These are phyloP conservation scores for Gnathonemus longibarbis DNA, from an alignment of 2,113 vertebrate species.

Conservation along the genomic window DNA sequence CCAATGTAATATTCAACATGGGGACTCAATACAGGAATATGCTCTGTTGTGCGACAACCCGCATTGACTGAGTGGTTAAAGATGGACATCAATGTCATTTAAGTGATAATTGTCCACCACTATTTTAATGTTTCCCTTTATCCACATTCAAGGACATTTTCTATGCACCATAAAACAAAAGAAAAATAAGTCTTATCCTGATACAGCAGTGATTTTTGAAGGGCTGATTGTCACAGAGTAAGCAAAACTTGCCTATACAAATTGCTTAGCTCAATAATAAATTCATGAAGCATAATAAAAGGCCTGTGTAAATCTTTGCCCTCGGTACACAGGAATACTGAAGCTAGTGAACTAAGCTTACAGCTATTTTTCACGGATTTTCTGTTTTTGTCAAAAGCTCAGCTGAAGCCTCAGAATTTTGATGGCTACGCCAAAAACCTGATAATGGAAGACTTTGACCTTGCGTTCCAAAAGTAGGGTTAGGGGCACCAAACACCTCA, in stretches of 20 bases:
- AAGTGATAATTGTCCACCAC: not conserved
- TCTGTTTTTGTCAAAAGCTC: not conserved
- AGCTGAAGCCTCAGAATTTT: not conserved
- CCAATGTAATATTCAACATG: not conserved
- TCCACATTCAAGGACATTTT: not conserved
- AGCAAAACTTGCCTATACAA: not conserved
- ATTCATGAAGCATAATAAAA: not conserved
- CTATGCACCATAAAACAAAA: not conserved
- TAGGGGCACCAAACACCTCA: not conserved
- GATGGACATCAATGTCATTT: not conserved
- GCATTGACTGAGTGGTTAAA: not conserved
- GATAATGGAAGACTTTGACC: not conserved
- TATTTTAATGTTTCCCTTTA: not conserved
- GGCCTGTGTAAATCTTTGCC: not conserved
- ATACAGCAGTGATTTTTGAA: not conserved
- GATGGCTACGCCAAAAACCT: not conserved
- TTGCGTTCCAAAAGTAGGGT: not conserved
- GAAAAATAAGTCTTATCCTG: not conserved
- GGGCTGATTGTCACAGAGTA: not conserved
- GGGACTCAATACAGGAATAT: not conserved
- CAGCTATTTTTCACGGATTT: not conserved
- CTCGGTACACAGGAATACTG: not conserved
- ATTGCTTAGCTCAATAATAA: conserved; percentile 2
- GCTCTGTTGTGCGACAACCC: not conserved
- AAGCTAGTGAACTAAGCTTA: not conserved